phyloP scores from a whole-genome alignment of 92 coral and sea anemone genomes.

The Bergia puertoricense region DNA sequence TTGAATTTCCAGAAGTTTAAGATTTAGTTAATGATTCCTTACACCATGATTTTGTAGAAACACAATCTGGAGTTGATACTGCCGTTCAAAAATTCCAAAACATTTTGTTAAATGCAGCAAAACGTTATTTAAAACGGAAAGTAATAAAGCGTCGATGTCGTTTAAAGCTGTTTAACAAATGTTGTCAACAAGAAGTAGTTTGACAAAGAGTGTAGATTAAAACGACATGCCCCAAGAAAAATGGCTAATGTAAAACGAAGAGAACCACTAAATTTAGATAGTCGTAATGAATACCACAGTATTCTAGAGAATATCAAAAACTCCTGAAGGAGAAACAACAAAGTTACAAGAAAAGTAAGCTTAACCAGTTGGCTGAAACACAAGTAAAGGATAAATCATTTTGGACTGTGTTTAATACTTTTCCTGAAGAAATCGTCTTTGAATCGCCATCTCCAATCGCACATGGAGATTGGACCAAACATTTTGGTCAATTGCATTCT shows the following conservation, averaged over 20 bases:
- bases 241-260: conserved; percentile 21
- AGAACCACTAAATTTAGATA: background rate
- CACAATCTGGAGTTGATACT: background rate
- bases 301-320: background rate
- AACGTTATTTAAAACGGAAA: background rate
- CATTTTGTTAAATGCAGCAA: conserved; percentile 21
- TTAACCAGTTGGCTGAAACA: too few relatives aligned
- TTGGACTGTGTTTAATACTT: too few relatives aligned
- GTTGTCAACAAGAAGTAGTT: too few relatives aligned
- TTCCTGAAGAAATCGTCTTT: too few relatives aligned
- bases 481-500: too few relatives aligned
- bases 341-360: too few relatives aligned
- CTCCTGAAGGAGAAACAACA: conserved; percentile 11
- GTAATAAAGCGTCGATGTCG: too few relatives aligned
- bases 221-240: conserved; percentile 28
- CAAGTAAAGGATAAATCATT: too few relatives aligned
- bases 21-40: background rate
- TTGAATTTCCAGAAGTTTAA: background rate
- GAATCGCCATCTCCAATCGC: too few relatives aligned
- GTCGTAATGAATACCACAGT: conserved; percentile 5
- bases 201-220: too few relatives aligned
- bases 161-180: too few relatives aligned
- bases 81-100: background rate
- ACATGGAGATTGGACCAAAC: too few relatives aligned
- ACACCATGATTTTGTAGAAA: background rate